These are phyloP conservation scores for Heterocephalus glaber DNA, from an alignment of 2,113 vertebrate genomes.

Conservation along the genomic window DNA sequence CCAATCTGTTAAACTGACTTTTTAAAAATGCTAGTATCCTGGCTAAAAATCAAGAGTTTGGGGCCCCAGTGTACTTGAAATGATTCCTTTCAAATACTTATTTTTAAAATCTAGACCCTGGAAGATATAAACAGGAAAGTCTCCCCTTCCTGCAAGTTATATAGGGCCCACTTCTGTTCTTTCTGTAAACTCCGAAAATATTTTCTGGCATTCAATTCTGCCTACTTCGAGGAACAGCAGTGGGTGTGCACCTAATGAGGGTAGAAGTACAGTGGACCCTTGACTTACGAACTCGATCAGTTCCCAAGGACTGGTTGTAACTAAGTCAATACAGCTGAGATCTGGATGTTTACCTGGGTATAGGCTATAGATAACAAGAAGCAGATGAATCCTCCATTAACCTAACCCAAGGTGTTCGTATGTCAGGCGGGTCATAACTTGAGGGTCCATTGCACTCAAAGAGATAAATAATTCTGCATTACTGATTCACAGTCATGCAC, in stretches of 20 bases:
- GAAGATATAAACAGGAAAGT: constrained; percentile 14
- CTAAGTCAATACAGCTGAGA: no score
- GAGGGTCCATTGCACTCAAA: neutral
- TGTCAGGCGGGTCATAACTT: no score
- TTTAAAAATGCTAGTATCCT: neutral
- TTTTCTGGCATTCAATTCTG: neutral
- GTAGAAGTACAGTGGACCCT: neutral
- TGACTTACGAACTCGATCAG: no score
- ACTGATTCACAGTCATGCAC: neutral
- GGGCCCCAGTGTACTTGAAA: neutral
- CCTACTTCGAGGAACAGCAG: neutral
- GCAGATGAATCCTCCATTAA: no score
- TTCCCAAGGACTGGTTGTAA: no score
- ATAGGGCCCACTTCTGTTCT: neutral
- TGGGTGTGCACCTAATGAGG: neutral
- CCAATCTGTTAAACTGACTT: neutral
- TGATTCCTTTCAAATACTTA: neutral
- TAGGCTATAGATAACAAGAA: no score
- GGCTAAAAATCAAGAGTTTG: constrained; percentile 15
- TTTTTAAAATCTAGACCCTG: neutral
- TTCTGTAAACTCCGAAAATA: constrained; percentile 41
- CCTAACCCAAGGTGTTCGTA: no score
- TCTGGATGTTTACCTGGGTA: no score
- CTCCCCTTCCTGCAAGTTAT: neutral
- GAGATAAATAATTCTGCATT: neutral